phyloP scores from a whole-genome alignment of 2,888 invertebrate genomes.

The Slavum lentiscoides region DNA sequence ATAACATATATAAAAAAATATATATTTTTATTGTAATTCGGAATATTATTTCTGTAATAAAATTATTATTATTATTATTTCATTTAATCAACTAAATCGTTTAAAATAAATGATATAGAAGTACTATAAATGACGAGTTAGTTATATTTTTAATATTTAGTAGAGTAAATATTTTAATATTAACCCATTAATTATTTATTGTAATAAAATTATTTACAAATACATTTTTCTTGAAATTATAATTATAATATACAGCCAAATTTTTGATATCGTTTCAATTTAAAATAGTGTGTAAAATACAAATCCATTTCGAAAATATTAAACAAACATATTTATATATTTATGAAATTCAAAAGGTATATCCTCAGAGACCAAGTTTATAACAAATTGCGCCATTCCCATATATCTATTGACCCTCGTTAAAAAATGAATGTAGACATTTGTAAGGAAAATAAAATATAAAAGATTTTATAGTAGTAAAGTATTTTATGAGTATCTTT shows the following conservation, averaged over 20 bases:
- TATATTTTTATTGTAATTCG: no score
- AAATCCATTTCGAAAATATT: no score
- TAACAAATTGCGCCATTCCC: conserved; percentile 26
- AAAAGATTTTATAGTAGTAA: background rate
- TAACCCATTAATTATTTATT: background rate
- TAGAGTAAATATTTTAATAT: no score
- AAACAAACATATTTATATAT: background rate
- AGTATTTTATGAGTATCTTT: background rate
- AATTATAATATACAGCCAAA: background rate
- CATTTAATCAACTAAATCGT: no score
- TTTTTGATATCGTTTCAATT: background rate
- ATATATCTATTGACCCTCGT: conserved; percentile 21
- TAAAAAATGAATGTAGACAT: conserved; percentile 19
- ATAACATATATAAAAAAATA: no score
- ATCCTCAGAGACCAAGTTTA: conserved; percentile 17
- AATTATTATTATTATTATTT: no score
- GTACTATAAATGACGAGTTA: no score
- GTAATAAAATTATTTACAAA: background rate
- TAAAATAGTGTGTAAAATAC: background rate
- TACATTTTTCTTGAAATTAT: background rate
- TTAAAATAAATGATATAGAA: no score
- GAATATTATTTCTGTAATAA: no score
- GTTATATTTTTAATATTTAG: background rate
- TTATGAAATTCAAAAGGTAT: conserved; percentile 2
- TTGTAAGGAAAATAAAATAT: conserved; percentile 21